Conservation (phyloP, 2,113 vertebrate species). For the Oenanthe oenanthe region DNA sequence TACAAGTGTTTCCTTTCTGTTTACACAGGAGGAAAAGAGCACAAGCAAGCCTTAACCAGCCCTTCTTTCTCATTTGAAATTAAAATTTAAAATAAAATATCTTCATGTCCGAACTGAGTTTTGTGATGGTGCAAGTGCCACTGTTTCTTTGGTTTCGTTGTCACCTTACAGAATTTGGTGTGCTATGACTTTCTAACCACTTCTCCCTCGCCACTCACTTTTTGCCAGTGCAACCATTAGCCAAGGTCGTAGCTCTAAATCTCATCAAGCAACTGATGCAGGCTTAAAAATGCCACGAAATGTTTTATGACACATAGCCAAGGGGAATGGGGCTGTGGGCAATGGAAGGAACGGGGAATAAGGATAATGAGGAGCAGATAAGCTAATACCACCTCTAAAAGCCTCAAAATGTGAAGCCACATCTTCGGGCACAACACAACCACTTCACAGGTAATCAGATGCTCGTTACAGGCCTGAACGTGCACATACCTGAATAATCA, state of each 20-base stretch:
- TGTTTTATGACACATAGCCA: background rate
- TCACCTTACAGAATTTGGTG: background rate
- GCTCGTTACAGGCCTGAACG: background rate
- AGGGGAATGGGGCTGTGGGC: background rate
- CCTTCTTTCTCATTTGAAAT: background rate
- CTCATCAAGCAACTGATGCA: background rate
- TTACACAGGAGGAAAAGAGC: background rate
- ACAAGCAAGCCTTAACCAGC: background rate
- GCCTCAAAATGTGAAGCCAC: background rate
- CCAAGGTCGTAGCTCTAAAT: background rate
- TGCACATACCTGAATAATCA: background rate
- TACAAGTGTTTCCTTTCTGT: background rate
- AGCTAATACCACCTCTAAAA: background rate
- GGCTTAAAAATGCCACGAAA: background rate
- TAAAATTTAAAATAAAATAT: background rate
- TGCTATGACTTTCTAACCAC: accelerated
- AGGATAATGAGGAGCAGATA: background rate
- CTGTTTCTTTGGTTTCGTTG: background rate
- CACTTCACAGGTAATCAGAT: background rate
- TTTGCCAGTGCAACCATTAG: background rate
- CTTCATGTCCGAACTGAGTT: background rate
- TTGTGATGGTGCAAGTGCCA: background rate
- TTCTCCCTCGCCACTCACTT: background rate
- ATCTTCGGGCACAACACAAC: background rate
- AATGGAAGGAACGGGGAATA: background rate